phyloP scores from a whole-genome alignment of 2,888 invertebrate genomes.

The Hyles lineata region DNA sequence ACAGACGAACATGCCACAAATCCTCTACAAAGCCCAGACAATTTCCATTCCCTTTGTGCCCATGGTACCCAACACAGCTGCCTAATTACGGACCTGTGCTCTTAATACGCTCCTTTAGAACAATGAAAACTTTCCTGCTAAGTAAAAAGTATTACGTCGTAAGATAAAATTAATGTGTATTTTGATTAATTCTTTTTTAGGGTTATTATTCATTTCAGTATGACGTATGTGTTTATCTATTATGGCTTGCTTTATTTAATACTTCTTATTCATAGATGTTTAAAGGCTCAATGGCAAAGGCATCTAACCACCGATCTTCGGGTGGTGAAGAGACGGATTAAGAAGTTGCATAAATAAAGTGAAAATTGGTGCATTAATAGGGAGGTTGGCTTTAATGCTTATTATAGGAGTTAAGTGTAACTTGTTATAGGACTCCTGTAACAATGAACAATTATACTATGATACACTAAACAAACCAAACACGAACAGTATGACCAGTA shows the following conservation, averaged over 20 bases:
- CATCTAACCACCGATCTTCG: too few species aligned
- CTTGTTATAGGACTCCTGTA: neutral
- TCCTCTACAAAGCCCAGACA: neutral
- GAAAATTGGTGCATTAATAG: too few species aligned
- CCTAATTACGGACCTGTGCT: slow-evolving; percentile 24
- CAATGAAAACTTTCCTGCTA: slow-evolving; percentile 37
- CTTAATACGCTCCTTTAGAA: slow-evolving; percentile 32
- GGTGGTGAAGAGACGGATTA: too few species aligned
- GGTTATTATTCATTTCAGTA: neutral
- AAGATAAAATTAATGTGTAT: slow-evolving; percentile 29
- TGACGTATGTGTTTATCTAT: slow-evolving; percentile 5
- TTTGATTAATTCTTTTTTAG: neutral
- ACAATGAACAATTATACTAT: neutral
- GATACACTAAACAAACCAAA: too few species aligned
- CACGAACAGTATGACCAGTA: too few species aligned
- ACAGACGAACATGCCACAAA: neutral
- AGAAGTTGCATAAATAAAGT: too few species aligned
- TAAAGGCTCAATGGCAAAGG: too few species aligned
- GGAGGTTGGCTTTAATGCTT: too few species aligned
- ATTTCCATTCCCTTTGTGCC: neutral
- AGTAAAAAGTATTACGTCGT: slow-evolving; percentile 26
- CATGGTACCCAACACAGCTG: neutral
- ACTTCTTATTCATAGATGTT: too few species aligned
- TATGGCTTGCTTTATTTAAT: too few species aligned
- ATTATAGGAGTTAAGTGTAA: too few species aligned